Base-by-base conservation (phyloP, 1,140 invertebrate species). In the Notospermus geniculatus region DNA sequence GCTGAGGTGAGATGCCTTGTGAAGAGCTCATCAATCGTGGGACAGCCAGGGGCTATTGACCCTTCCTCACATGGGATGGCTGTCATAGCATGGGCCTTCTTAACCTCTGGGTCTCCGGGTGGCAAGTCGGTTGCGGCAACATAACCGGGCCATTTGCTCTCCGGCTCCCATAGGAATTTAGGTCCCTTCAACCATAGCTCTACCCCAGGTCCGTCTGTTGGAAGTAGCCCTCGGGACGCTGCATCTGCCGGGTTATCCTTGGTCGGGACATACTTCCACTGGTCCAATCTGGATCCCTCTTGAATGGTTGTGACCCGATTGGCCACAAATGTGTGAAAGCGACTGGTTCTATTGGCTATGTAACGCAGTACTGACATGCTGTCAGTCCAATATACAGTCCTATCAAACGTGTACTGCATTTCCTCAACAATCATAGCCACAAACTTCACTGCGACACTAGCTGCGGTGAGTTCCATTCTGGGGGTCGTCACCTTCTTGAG, bases 241-340 rank as follows among this genome's bases (percentile, higher is more conserved):
- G n/a, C n/a, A 27, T 50, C 46, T 4, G 46, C 46, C 25, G n/a
- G 5, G n/a, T 50, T 50, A 9, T 23, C 4, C 25, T 50, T 5
- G 9, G 19, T 27, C n/a, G n/a, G 19, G 4, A 50, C 25, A 25
- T 60, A 30, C 2, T 27, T 2, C 59, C 59, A 60, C 32, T 60
- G 59, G 15, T 54, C n/a, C 4, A 43, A 28, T 15, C 2, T n/a
- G n/a, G 50, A 53, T 28, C 7, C 9, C n/a, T 60, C 59, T 30
- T 30, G 25, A 39, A 60, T 55, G 7, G 17, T n/a, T n/a, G 25
- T n/a, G 15, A 60, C 59, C n/a, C 52, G 2, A 23, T 60, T 60
- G 13, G 50, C 59, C 2, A 60, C 59, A 36, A 56, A 60, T 19
- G 45, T 36, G 13, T 60, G 19, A 55, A 55, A 60, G 4, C 59